Conservation (phyloP, 35 echinoderm and acorn worm species). For the Ophiothrix spiculata region DNA sequence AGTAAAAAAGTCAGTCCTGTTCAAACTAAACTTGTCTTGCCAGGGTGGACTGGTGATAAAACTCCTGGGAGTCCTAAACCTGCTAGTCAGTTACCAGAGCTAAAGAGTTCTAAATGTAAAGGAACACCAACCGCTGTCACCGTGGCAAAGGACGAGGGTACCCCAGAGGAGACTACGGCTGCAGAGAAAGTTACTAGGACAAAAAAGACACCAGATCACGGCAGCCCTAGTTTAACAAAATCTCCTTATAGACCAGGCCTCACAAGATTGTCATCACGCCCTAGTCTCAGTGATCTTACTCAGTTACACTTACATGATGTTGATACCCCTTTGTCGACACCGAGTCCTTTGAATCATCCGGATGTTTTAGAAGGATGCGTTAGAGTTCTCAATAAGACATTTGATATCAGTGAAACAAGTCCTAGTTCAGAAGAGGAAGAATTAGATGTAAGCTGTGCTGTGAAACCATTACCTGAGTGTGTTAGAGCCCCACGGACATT, state of each 20-base stretch:
- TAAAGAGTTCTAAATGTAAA: not conserved
- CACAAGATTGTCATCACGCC: slow-evolving; percentile 33
- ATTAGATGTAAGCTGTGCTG: not conserved
- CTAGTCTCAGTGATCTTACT: slow-evolving; percentile 68
- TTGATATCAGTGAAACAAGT: slow-evolving; percentile 3
- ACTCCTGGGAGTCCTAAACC: slow-evolving; percentile 32
- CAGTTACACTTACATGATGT: slow-evolving; percentile 32
- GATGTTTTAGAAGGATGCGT: slow-evolving; percentile 37
- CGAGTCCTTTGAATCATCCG: not conserved
- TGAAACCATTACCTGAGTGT: not conserved
- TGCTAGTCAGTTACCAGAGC: slow-evolving; percentile 4
- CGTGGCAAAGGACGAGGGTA: not conserved
- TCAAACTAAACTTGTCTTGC: slow-evolving; percentile 54
- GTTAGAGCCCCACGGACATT: not conserved
- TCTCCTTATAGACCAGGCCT: not conserved
- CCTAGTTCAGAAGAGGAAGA: slow-evolving; percentile 7
- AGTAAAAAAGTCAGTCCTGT: slow-evolving; percentile 77
- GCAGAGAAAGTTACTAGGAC: not conserved
- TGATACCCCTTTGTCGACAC: slow-evolving; percentile 3
- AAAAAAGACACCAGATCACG: not conserved
- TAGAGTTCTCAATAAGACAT: slow-evolving; percentile 2
- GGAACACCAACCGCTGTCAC: slow-evolving; percentile 33
- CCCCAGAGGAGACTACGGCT: not conserved
- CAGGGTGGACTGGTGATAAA: slow-evolving; percentile 76
- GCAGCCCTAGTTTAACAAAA: not conserved